These are phyloP conservation scores for Drosophila nigricruria DNA, from an alignment of 2,888 invertebrate genomes.

Conservation along the genomic window DNA sequence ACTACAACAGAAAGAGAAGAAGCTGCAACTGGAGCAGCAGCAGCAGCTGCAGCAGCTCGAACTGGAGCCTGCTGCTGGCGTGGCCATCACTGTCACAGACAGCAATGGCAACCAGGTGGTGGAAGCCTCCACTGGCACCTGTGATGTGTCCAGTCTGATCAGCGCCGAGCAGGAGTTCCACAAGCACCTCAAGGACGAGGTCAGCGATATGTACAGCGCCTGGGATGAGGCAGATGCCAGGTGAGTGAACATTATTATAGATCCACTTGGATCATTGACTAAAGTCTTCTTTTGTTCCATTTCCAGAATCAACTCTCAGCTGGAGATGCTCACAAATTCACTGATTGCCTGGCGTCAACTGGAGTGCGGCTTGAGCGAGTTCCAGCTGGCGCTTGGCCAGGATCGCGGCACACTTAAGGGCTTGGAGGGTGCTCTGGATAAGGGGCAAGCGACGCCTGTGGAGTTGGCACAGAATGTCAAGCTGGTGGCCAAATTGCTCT, in stretches of 20 bases:
- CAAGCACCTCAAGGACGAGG: conserved; percentile 88
- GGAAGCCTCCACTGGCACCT: conserved; percentile 62
- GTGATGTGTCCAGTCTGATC: conserved; percentile 78
- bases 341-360: conserved; percentile 91
- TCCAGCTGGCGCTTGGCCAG: conserved; percentile 91
- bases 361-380: conserved; percentile 90
- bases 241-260: conserved; percentile 83
- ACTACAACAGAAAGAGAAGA: conserved; percentile 19
- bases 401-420: conserved; percentile 87
- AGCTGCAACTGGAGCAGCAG: conserved; percentile 27
- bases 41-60: conserved; percentile 11
- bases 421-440: conserved; percentile 84
- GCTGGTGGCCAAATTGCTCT: conserved; percentile 85
- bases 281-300: background rate
- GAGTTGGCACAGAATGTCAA: conserved; percentile 85
- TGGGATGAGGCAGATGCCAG: conserved; percentile 90
- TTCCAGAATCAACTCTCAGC: conserved; percentile 89
- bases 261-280: background rate
- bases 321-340: conserved; percentile 90
- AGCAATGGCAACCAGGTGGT: conserved; percentile 77
- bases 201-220: conserved; percentile 89
- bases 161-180: conserved; percentile 85
- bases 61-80: conserved; percentile 26
- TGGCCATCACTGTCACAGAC: conserved; percentile 76
- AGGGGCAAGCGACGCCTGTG: conserved; percentile 83